Evolutionary conservation across 2,888 invertebrate species (phyloP), one percentile per base, ranked within the genome.

Genomic region (Spicauda simplicius): DNA sequence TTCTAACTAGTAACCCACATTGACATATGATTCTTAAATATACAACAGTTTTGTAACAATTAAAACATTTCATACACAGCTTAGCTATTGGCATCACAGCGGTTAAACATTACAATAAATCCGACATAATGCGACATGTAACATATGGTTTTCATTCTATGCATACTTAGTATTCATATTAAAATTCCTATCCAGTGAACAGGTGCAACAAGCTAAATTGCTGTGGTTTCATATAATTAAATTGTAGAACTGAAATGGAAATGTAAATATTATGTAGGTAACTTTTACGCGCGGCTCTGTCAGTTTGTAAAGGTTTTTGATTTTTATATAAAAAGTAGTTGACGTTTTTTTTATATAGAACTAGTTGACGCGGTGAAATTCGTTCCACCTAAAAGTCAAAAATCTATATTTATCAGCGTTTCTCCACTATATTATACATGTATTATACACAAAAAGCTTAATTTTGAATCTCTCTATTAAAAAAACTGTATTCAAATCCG

Each of bases 61-160:
- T 37, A 14, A 45, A 45, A n/a, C 11, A 45, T n/a, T 45, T 45
- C 12, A 45, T 45, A 4, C n/a, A n/a, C 5, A n/a, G 45, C n/a
- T 45, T 45, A n/a, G n/a, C 45, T n/a, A 45, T 45, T 45, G 45
- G n/a, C n/a, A n/a, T n/a, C 45, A 41, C 41, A 41, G n/a, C 5
- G 45, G 45, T 45, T 45, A n/a, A n/a, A n/a, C n/a, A 45, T 45
- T 45, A 45, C 45, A 45, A 45, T 45, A 45, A 45, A n/a, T 14
- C 45, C n/a, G 45, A 7, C 45, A 14, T 14, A n/a, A 45, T 45
- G 45, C n/a, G 45, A 45, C 45, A n/a, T 45, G 45, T 45, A n/a
- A 45, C 45, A 45, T 45, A n/a, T 45, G 45, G 45, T 45, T 45
- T 45, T 45, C 8, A 45, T 45, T n/a, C 45, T 45, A n/a, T 41